phyloP scores from a whole-genome alignment of 2,113 vertebrate genomes.

The Dinomys branickii region DNA sequence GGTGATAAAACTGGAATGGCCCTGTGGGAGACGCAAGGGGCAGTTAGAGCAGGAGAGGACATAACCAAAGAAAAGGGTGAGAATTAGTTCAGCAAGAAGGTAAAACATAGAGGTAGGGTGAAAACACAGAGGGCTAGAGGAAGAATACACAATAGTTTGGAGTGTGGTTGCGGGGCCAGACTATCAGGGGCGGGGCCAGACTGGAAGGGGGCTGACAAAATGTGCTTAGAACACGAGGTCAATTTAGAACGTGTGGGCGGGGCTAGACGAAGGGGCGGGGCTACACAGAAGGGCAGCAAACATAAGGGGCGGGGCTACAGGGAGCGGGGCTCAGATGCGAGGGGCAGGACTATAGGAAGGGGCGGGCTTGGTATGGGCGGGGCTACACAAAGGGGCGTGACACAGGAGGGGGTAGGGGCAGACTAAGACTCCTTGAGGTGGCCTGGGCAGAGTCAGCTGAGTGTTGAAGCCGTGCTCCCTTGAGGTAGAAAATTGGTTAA shows the following conservation, averaged over 20 bases:
- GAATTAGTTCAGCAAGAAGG: background rate
- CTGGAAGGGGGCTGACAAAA: conserved; percentile 27
- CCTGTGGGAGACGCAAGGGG: conserved; percentile 80
- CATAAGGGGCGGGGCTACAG: background rate
- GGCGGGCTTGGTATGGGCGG: background rate
- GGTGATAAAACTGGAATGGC: conserved; percentile 95
- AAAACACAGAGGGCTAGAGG: conserved; percentile 50
- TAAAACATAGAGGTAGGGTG: conserved; percentile 42
- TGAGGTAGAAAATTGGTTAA: conserved; percentile 78
- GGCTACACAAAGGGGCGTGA: conserved; percentile 43
- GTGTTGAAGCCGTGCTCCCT: conserved; percentile 54
- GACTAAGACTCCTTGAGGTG: background rate
- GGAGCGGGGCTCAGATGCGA: background rate
- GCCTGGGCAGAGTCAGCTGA: conserved; percentile 40
- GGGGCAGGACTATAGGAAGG: background rate
- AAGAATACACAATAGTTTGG: background rate
- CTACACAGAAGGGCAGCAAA: background rate
- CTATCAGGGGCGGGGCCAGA: conserved; percentile 43
- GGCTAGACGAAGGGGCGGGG: background rate
- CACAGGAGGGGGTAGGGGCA: conserved; percentile 13
- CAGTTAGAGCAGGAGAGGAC: background rate
- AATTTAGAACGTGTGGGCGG: background rate
- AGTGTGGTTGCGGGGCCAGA: conserved; percentile 28
- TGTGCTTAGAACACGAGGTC: background rate
- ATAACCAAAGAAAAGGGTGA: background rate